Conservation (phyloP, 1,140 invertebrate species). For the Tetragonula clypearis region DNA sequence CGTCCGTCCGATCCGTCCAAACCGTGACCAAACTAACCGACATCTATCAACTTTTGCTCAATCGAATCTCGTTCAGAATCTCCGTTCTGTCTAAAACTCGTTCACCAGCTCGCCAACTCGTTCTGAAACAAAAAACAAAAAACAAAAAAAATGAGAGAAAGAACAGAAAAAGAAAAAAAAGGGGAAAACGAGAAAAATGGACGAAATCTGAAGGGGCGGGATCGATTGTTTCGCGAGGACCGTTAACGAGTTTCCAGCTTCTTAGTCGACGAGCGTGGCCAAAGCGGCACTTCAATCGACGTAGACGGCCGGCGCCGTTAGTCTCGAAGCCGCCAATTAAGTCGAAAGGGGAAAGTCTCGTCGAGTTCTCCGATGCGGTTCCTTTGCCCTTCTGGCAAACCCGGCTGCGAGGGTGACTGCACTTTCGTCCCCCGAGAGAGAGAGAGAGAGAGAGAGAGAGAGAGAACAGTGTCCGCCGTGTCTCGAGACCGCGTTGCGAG, state of each 20-base stretch:
- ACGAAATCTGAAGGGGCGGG: background rate
- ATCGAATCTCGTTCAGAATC: too few relatives aligned
- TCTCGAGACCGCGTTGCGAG: constrained; percentile 11
- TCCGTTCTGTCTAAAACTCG: too few relatives aligned
- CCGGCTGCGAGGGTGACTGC: background rate
- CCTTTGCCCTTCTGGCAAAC: constrained; percentile 30
- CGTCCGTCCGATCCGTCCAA: too few relatives aligned
- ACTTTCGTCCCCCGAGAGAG: constrained; percentile 15
- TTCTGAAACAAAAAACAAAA: too few relatives aligned
- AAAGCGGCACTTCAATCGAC: constrained; percentile 42
- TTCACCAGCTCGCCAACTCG: too few relatives aligned
- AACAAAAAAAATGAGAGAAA: too few relatives aligned
- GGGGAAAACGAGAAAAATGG: background rate
- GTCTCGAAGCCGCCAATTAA: constrained; percentile 56
- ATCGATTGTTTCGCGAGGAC: constrained; percentile 44
- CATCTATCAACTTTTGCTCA: too few relatives aligned
- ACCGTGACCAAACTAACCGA: too few relatives aligned
- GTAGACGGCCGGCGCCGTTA: constrained; percentile 40
- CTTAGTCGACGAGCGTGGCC: constrained; percentile 39
- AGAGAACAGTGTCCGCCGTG: constrained; percentile 25
- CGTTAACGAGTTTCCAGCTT: constrained; percentile 51
- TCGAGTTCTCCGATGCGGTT: constrained; percentile 47
- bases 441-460: too few relatives aligned
- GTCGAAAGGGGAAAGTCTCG: constrained; percentile 52
- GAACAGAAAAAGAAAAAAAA: background rate